A percentile compares a stretch with the other conserved stretches of the same genome.
These are phyloP conservation scores for Microcaecilia unicolor DNA, from an alignment of 2,797 vertebrate genomes.

Conservation along the genomic window DNA sequence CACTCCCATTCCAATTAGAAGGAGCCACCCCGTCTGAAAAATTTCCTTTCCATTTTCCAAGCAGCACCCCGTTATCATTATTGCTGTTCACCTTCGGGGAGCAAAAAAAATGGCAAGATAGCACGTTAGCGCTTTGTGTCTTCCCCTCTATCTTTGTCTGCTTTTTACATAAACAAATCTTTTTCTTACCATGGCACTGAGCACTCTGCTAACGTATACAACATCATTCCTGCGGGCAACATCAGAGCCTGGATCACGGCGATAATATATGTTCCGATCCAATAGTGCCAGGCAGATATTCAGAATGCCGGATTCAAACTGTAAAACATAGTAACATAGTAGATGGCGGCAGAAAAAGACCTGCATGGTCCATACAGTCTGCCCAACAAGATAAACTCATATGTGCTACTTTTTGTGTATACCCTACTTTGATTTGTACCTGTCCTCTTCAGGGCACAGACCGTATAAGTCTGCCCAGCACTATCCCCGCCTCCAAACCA, in stretches of 20 bases:
- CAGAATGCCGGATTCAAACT: constrained; percentile 54
- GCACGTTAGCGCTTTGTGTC: too few species aligned
- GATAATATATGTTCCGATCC: constrained; percentile 47
- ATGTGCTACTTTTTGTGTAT: too few species aligned
- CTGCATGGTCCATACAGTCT: too few species aligned
- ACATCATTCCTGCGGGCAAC: constrained; percentile 43
- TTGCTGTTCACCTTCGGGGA: constrained; percentile 73
- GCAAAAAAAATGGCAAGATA: background rate
- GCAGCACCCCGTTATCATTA: constrained; percentile 68
- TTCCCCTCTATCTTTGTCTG: background rate
- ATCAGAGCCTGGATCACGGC: constrained; percentile 40
- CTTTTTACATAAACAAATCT: background rate
- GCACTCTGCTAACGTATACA: constrained; percentile 48
- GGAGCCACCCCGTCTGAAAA: constrained; percentile 65
- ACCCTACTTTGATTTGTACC: too few species aligned
- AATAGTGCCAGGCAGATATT: constrained; percentile 44
- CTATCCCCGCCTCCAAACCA: too few species aligned
- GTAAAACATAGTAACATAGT: constrained; percentile 5
- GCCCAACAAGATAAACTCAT: too few species aligned
- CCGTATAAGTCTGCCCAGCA: too few species aligned
- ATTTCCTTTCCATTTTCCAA: constrained; percentile 66
- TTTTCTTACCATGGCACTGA: constrained; percentile 58
- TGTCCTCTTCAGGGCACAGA: too few species aligned
- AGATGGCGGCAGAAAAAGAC: too few species aligned
- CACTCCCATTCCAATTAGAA: constrained; percentile 70